phyloP scores from a whole-genome alignment of 2,797 vertebrate species.

The Neosilurus mollespiculum region DNA sequence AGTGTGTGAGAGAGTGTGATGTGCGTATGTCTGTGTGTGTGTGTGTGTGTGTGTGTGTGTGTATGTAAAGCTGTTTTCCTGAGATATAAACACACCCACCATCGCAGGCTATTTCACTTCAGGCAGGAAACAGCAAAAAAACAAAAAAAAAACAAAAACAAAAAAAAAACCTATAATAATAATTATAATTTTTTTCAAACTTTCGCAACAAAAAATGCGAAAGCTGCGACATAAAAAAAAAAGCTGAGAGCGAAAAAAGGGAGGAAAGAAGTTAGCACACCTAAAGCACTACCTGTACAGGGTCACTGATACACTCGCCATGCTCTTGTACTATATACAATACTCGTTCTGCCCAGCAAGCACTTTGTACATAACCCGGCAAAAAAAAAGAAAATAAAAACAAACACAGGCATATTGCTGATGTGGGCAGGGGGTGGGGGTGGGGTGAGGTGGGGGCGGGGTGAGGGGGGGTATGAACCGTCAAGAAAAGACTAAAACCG shows the following conservation, averaged over 20 bases:
- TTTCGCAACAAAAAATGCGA: conserved; percentile 57
- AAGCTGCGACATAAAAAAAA: conserved; percentile 69
- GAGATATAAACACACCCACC: conserved; percentile 72
- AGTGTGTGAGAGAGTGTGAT: conserved; percentile 30
- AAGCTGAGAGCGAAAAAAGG: conserved; percentile 51
- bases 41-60: conserved; percentile 51
- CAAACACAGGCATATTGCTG: conserved; percentile 87
- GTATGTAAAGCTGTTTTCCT: conserved; percentile 74
- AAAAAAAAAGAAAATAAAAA: conserved; percentile 62
- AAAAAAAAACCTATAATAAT: conserved; percentile 46
- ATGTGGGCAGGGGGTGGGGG: conserved; percentile 70
- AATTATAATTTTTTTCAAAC: conserved; percentile 64
- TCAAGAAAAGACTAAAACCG: conserved; percentile 66
- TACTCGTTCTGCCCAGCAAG: conserved; percentile 78
- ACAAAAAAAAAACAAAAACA: conserved; percentile 66
- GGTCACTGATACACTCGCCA: conserved; percentile 77
- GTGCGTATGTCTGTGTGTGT: conserved; percentile 51
- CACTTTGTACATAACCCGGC: conserved; percentile 81
- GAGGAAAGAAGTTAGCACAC: conserved; percentile 42
- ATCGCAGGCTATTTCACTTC: conserved; percentile 63
- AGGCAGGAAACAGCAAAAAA: conserved; percentile 78
- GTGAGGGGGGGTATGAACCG: background rate
- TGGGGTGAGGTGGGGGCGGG: too few species aligned
- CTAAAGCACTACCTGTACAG: conserved; percentile 74
- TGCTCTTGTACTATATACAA: conserved; percentile 82